Evolutionary conservation across 2,888 invertebrate species (phyloP).

Genomic region (Nymphalis polychloros): DNA sequence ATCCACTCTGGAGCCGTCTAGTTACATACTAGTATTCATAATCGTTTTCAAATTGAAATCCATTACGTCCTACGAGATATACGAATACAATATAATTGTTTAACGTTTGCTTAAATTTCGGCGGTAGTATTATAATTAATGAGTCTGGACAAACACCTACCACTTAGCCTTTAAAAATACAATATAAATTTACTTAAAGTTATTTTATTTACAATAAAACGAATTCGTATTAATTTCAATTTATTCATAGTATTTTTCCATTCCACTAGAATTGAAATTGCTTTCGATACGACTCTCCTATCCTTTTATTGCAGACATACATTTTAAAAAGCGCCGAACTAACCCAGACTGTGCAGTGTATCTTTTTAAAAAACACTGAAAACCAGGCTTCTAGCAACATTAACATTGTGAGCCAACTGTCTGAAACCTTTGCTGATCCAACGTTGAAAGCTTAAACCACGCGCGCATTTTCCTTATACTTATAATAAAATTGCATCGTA

Average conservation of each 20-base stretch:
- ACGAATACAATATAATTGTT: too few relatives aligned
- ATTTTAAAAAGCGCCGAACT: slow-evolving; percentile 32
- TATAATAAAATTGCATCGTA: slow-evolving; percentile 46
- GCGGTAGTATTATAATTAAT: too few relatives aligned
- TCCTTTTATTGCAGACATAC: slow-evolving; percentile 29
- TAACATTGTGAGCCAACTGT: slow-evolving; percentile 41
- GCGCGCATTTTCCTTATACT: slow-evolving; percentile 47
- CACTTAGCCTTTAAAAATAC: neutral
- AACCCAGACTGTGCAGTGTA: slow-evolving; percentile 31
- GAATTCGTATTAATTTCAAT: neutral
- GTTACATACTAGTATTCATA: too few relatives aligned
- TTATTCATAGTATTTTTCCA: neutral
- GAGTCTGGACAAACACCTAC: too few relatives aligned
- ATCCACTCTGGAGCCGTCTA: too few relatives aligned
- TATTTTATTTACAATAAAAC: neutral
- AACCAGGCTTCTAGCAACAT: slow-evolving; percentile 36
- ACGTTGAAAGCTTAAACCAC: slow-evolving; percentile 55
- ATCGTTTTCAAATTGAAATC: too few relatives aligned
- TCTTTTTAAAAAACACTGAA: slow-evolving; percentile 36
- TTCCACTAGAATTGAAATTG: slow-evolving; percentile 25
- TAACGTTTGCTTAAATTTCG: too few relatives aligned
- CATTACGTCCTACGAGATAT: too few relatives aligned
- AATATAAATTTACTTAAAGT: neutral
- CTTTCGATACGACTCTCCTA: slow-evolving; percentile 18
- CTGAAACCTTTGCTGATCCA: slow-evolving; percentile 51